A percentile compares a stretch with the other conserved stretches of the same genome.
phyloP scores from a whole-genome alignment of 1,140 invertebrate genomes.

The Coptotermes formosanus region DNA sequence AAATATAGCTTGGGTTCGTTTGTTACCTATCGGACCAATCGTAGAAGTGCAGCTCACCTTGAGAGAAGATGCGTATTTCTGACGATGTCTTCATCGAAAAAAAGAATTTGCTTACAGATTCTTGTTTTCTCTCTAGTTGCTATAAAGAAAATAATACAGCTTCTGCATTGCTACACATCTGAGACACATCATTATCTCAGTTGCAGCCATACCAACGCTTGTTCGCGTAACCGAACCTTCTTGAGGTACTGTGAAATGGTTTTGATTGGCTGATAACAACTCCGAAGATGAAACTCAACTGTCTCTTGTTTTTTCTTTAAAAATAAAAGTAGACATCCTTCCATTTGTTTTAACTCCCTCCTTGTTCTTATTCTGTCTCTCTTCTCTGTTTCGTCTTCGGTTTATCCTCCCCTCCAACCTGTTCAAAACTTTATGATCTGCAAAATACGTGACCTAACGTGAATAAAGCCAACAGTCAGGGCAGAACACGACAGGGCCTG shows the following conservation, averaged over 20 bases:
- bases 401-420: not conserved
- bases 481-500: not conserved
- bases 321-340: not conserved
- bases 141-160: no score
- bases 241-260: not conserved
- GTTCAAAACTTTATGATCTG: slow-evolving; percentile 21
- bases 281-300: not conserved
- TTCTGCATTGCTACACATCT: no score
- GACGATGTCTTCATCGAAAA: no score
- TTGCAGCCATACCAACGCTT: not conserved
- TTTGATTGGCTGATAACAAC: slow-evolving; percentile 16
- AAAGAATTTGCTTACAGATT: no score
- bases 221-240: not conserved
- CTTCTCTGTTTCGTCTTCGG: not conserved
- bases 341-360: not conserved
- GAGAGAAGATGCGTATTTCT: no score
- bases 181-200: not conserved
- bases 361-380: not conserved
- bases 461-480: slow-evolving; percentile 25
- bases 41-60: no score
- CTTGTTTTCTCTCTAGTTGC: no score
- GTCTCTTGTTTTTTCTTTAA: not conserved
- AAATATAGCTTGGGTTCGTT: no score
- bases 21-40: no score
- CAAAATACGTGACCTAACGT: slow-evolving; percentile 18